These are phyloP conservation scores for Tetrapedia diversipes DNA, from an alignment of 2,888 invertebrate species.

Conservation along the genomic window DNA sequence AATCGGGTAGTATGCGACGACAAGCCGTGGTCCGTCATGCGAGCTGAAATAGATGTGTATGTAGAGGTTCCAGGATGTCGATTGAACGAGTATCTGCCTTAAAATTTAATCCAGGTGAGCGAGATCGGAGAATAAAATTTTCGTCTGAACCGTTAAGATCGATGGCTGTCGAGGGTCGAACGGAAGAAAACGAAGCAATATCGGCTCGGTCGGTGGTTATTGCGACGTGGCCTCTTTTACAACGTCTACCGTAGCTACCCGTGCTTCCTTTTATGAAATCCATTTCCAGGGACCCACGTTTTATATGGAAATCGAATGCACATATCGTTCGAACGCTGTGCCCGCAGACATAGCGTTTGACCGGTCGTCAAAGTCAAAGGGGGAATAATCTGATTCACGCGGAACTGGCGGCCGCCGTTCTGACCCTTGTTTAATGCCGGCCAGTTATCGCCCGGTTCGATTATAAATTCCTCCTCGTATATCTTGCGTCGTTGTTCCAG, in stretches of 20 bases:
- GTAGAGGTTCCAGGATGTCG: no score
- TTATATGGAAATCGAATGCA: slow-evolving; percentile 50
- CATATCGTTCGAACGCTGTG: slow-evolving; percentile 30
- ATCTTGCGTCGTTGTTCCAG: no score
- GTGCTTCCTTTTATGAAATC: slow-evolving; percentile 45
- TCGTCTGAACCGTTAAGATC: background rate
- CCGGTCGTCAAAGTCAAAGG: slow-evolving; percentile 40
- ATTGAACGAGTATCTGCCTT: no score
- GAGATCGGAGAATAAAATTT: background rate
- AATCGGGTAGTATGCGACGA: no score
- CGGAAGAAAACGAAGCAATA: slow-evolving; percentile 1
- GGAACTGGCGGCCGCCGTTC: background rate
- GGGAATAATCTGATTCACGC: slow-evolving; percentile 41
- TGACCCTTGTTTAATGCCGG: slow-evolving; percentile 12
- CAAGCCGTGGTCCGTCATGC: no score
- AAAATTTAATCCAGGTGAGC: no score
- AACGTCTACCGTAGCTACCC: slow-evolving; percentile 22
- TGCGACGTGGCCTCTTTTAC: slow-evolving; percentile 16
- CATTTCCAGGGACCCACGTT: slow-evolving; percentile 32
- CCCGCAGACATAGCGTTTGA: slow-evolving; percentile 28
- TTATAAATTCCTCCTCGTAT: slow-evolving; percentile 19
- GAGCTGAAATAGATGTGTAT: no score
- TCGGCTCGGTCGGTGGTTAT: slow-evolving; percentile 17
- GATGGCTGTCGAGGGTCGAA: background rate
- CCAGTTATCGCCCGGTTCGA: background rate